A percentile compares a stretch with the other conserved stretches of the same genome.
Evolutionary conservation across 2,113 vertebrate species (phyloP).

Genomic region (Gorsachius goisagi): DNA sequence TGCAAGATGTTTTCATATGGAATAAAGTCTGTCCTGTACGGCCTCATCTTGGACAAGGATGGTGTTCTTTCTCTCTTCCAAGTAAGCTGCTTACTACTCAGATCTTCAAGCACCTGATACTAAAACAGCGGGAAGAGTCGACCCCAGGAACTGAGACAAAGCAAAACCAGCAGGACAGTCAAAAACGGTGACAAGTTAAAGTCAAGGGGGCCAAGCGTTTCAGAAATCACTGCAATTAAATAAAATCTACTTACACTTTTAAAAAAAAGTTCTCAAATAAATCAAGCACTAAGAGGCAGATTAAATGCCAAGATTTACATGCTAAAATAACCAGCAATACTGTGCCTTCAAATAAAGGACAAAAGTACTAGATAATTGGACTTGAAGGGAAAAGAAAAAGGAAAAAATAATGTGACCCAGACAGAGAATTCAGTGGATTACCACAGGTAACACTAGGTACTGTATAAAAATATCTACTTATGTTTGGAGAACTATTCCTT

Average conservation of each 20-base stretch:
- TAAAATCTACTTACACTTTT: neutral
- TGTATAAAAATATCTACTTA: neutral
- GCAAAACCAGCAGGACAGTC: neutral
- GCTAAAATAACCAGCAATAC: neutral
- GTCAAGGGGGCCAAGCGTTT: neutral
- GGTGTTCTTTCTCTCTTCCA: neutral
- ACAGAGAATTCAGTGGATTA: neutral
- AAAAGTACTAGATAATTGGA: neutral
- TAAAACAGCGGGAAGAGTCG: neutral
- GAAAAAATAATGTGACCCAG: neutral
- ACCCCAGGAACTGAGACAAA: neutral
- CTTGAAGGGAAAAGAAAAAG: neutral
- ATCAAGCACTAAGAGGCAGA: neutral
- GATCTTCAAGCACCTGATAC: neutral
- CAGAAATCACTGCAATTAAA: neutral
- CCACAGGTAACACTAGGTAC: neutral
- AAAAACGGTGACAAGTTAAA: neutral
- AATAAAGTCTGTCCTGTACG: neutral
- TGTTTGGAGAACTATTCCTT: neutral
- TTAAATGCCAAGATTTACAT: neutral
- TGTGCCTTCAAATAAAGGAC: neutral
- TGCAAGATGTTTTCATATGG: neutral
- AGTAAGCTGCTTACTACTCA: neutral
- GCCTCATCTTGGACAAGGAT: neutral
- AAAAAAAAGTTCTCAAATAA: neutral